Conservation (phyloP, 2,797 vertebrate genomes). For the Anguilla marmorata region DNA sequence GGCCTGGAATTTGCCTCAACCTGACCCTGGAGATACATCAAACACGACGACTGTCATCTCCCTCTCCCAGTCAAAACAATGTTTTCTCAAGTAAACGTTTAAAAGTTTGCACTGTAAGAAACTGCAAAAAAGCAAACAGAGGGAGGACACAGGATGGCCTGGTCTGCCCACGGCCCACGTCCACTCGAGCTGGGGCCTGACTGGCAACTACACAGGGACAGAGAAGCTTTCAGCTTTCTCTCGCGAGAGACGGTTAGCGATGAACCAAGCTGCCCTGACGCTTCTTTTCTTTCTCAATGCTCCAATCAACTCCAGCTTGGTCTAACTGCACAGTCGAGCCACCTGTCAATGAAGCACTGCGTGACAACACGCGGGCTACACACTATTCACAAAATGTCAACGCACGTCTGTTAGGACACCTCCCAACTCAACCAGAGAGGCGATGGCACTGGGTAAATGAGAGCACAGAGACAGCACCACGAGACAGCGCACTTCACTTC, state of each 20-base stretch:
- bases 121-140: conserved; percentile 52
- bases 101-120: conserved; percentile 56
- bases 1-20: conserved; percentile 54
- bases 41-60: conserved; percentile 56
- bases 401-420: background rate
- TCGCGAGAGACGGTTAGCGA: background rate
- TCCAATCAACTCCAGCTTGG: background rate
- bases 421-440: background rate
- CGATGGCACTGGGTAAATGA: background rate
- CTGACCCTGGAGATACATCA: conserved; percentile 64
- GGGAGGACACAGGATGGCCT: conserved; percentile 6
- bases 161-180: background rate
- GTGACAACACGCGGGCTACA: background rate
- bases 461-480: background rate
- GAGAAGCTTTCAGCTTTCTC: background rate
- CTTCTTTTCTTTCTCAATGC: background rate
- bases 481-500: background rate
- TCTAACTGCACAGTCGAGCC: background rate
- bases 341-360: background rate
- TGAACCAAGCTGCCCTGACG: background rate
- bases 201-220: background rate
- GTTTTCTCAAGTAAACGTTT: conserved; percentile 54
- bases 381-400: background rate
- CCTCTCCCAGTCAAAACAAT: conserved; percentile 66
- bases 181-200: conserved; percentile 1